Conservation (phyloP, 2,113 vertebrate species). For the Theristicus caerulescens region DNA sequence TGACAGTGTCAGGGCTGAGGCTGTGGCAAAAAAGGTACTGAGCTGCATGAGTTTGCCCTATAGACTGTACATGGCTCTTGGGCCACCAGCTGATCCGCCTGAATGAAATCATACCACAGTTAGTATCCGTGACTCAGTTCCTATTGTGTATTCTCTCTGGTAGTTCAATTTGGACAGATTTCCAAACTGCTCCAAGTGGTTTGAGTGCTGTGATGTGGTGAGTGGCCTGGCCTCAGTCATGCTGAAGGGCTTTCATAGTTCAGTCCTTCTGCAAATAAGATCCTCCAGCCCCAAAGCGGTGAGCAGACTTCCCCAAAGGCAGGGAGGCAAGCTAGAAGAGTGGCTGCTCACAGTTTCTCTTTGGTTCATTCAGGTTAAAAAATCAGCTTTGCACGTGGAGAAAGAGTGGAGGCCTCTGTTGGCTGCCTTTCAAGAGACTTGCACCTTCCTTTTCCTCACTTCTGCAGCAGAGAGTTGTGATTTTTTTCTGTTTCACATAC, state of each 20-base stretch:
- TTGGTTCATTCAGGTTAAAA: neutral
- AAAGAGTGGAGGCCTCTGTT: neutral
- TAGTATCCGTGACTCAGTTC: neutral
- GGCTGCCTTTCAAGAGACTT: neutral
- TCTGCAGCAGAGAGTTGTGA: neutral
- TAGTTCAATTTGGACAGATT: neutral
- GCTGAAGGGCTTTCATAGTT: neutral
- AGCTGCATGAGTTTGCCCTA: neutral
- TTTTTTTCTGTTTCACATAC: neutral
- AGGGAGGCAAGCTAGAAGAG: neutral
- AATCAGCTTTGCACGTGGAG: neutral
- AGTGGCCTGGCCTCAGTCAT: neutral
- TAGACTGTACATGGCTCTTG: accelerated
- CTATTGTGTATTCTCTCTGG: neutral
- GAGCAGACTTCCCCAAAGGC: neutral
- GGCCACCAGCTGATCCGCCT: neutral
- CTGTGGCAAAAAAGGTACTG: neutral
- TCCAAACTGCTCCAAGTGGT: neutral
- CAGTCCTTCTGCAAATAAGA: neutral
- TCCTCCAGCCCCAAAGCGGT: neutral
- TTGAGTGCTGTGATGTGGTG: neutral
- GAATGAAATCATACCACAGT: neutral
- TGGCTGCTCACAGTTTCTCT: neutral
- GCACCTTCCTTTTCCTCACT: neutral
- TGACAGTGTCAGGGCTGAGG: neutral